These are phyloP conservation scores for Pantherophis vulpinus DNA, from an alignment of 2,797 vertebrate species.

Conservation along the genomic window DNA sequence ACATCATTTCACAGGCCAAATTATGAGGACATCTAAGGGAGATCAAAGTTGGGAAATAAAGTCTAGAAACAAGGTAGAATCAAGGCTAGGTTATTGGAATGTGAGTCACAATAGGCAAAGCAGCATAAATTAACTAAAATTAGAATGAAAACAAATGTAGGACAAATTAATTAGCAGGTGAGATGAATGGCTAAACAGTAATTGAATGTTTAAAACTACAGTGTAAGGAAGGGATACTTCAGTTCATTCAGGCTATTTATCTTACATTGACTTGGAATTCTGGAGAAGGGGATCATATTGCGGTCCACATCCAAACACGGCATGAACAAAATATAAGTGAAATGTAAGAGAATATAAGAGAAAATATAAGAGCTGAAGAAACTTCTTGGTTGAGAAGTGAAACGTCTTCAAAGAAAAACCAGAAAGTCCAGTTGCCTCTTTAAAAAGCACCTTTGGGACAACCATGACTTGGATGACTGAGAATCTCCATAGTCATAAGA, in stretches of 20 bases:
- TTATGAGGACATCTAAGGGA: conserved; percentile 24
- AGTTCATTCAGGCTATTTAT: background rate
- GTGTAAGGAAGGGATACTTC: conserved; percentile 19
- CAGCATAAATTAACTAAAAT: background rate
- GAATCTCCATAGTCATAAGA: no score
- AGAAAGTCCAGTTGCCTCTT: no score
- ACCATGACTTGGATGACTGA: no score
- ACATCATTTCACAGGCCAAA: conserved; percentile 2
- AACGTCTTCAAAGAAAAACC: no score
- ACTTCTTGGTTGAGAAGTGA: no score
- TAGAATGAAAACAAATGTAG: background rate
- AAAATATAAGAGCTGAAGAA: no score
- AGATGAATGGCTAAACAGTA: conserved; percentile 5
- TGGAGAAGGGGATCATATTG: background rate
- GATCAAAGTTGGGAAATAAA: background rate
- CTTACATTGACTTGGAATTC: background rate
- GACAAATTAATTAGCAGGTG: background rate
- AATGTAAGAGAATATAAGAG: no score
- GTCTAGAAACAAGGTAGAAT: background rate
- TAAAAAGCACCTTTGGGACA: no score
- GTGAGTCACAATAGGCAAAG: conserved; percentile 41
- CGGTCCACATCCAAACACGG: background rate
- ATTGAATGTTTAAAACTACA: conserved; percentile 21
- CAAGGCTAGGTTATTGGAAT: conserved; percentile 26
- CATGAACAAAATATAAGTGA: background rate